A percentile compares a stretch with the other conserved stretches of the same genome.
These are phyloP conservation scores for Allolobophora icterica DNA, from an alignment of 2,888 invertebrate species.

Conservation along the genomic window DNA sequence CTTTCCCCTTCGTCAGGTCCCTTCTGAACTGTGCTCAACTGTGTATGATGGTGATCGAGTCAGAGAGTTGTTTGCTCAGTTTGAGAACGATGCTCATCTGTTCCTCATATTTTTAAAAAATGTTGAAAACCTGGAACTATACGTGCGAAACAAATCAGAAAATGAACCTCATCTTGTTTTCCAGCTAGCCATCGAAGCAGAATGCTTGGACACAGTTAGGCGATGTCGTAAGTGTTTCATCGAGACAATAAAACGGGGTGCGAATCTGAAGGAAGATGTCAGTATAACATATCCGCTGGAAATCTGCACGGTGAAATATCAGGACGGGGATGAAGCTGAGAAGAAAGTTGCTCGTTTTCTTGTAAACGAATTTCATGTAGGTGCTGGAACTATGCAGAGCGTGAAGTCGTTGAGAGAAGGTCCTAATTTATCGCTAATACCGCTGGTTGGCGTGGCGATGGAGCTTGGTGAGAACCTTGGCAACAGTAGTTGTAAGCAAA, in stretches of 20 bases:
- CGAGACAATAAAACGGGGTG: slow-evolving; percentile 4
- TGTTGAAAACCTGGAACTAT: slow-evolving; percentile 46
- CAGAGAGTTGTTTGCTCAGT: slow-evolving; percentile 51
- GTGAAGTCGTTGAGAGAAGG: slow-evolving; percentile 40
- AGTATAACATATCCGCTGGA: slow-evolving; percentile 4
- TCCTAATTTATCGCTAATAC: slow-evolving; percentile 46
- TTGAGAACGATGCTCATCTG: slow-evolving; percentile 52
- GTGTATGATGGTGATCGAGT: slow-evolving; percentile 51
- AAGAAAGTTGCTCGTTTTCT: slow-evolving; percentile 36
- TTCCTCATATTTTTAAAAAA: slow-evolving; percentile 57
- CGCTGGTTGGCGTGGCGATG: slow-evolving; percentile 51
- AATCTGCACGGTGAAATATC: neutral
- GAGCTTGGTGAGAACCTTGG: slow-evolving; percentile 34
- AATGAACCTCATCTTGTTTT: slow-evolving; percentile 30
- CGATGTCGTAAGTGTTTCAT: slow-evolving; percentile 18
- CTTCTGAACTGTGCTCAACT: slow-evolving; percentile 53
- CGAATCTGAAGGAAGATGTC: slow-evolving; percentile 8
- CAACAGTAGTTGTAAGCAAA: slow-evolving; percentile 13
- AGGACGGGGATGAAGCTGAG: neutral
- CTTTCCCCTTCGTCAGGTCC: slow-evolving; percentile 54
- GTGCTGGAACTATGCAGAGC: slow-evolving; percentile 38
- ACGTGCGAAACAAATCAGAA: neutral
- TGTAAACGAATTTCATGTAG: slow-evolving; percentile 44
- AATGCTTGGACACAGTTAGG: slow-evolving; percentile 28
- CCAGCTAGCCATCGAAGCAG: slow-evolving; percentile 23